Percentiles rank a stretch among this genome's conserved stretches.
Conservation (phyloP, 1,140 invertebrate genomes). For the Vollenhovia emeryi region DNA sequence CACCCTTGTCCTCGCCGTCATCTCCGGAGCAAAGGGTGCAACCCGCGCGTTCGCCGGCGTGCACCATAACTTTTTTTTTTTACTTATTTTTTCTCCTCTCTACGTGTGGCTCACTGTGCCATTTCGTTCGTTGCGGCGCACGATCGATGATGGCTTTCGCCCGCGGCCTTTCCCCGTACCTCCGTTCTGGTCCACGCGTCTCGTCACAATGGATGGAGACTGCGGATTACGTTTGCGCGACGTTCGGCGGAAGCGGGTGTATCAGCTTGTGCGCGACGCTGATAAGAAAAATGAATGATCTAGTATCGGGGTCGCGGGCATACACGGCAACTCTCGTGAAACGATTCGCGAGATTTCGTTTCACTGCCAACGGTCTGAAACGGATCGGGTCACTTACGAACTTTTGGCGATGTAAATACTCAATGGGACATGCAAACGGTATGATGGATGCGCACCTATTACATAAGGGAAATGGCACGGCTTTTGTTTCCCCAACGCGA, state of each 20-base stretch:
- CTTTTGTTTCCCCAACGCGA: constrained; percentile 13
- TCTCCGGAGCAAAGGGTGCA: not conserved
- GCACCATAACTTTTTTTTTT: not conserved
- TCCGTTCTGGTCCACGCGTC: constrained; percentile 27
- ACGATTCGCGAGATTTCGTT: constrained; percentile 37
- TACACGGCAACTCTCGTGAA: constrained; percentile 6
- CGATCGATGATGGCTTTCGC: constrained; percentile 57
- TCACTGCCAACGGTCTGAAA: constrained; percentile 17
- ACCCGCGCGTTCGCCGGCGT: not conserved
- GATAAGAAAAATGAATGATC: constrained; percentile 59
- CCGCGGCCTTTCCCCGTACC: constrained; percentile 32
- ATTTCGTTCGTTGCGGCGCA: constrained; percentile 12
- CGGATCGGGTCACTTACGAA: constrained; percentile 24
- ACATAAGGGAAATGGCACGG: not conserved
- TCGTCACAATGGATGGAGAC: constrained; percentile 53
- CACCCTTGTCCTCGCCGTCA: not conserved
- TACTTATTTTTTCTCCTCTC: not conserved
- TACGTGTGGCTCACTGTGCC: constrained; percentile 46
- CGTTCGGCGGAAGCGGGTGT: constrained; percentile 31
- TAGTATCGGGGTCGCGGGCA: not conserved
- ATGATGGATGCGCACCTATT: not conserved
- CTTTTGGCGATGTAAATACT: constrained; percentile 22
- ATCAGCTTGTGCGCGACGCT: constrained; percentile 50
- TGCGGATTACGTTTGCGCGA: constrained; percentile 54
- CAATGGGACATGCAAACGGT: constrained; percentile 9